These are phyloP conservation scores for Oreohelix idahoensis DNA, from an alignment of 1,140 invertebrate species.

Conservation along the genomic window DNA sequence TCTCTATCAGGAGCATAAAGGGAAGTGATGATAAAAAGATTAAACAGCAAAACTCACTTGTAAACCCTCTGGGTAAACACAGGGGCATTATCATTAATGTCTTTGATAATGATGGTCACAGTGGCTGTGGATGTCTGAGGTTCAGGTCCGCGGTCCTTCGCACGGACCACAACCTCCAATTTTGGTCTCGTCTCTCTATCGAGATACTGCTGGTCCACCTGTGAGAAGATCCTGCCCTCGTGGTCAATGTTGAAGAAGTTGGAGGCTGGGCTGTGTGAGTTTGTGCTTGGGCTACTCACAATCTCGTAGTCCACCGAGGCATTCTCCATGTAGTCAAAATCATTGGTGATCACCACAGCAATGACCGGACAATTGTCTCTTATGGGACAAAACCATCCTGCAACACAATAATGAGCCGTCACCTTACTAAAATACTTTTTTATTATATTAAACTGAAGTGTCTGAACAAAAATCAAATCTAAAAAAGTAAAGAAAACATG, in stretches of 20 bases:
- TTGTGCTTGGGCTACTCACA: constrained; percentile 29
- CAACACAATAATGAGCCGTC: not conserved
- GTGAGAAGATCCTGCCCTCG: constrained; percentile 39
- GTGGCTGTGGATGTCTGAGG: constrained; percentile 45
- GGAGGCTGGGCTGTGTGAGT: not conserved
- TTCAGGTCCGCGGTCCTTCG: constrained; percentile 43
- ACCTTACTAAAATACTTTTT: too few species aligned
- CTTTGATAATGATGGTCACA: constrained; percentile 81
- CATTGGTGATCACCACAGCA: constrained; percentile 35
- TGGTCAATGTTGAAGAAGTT: constrained; percentile 36
- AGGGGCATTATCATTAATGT: constrained; percentile 92
- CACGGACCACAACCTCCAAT: constrained; percentile 49
- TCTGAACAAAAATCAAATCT: too few species aligned
- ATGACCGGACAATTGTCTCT: constrained; percentile 5
- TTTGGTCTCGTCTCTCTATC: constrained; percentile 47
- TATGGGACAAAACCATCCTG: constrained; percentile 20
- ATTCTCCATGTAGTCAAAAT: constrained; percentile 51
- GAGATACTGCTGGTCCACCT: constrained; percentile 30
- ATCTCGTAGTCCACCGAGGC: constrained; percentile 43
- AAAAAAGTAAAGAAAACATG: too few species aligned
- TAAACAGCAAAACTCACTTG: constrained; percentile 77
- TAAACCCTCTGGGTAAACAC: constrained; percentile 79
- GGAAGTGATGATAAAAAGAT: too few species aligned
- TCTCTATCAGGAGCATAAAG: too few species aligned
- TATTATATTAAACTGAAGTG: too few species aligned